Base-by-base conservation (phyloP, 2,113 vertebrate genomes). In the Nicator chloris region DNA sequence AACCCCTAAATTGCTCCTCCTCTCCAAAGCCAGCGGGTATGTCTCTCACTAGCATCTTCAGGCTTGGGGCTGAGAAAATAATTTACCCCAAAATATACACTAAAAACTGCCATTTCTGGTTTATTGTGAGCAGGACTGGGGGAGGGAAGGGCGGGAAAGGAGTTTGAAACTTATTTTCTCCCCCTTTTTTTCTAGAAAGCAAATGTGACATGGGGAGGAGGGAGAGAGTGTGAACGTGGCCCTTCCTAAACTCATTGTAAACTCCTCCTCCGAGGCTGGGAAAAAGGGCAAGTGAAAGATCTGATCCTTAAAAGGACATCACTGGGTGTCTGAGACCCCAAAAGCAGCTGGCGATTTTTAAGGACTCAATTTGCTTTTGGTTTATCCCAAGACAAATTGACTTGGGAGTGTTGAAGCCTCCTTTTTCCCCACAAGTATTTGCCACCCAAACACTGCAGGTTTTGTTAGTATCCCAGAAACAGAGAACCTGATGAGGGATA, bases 231-330 rank as follows among this genome's bases (percentile, higher is more conserved):
- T 92, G 65, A 66, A 50, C 1, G 0, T 75, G 47, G 51, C 35
- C 73, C 24, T 59, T 81, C 66, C 56, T 92, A 73, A 86, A 75
- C 27, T 79, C 8, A 0, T 30, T 86, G 59, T 64, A 86, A 88
- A 87, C 82, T 85, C 44, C 72, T 91, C 54, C 47, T 90, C 45
- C 11, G 4, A 88, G 77, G 49, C 86, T 86, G 80, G 78, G 87
- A 47, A 56, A 76, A 95, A 53, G 85, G 44, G 89, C 80, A 86
- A 17, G 61, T 37, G 20, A 77, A 97, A 97, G 90, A 73, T 85
- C 90, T 96, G 96, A 97, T 90, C 96, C 96, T 98, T 97, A 97
- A 98, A 97, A 97, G 96, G 97, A 96, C 97, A 95, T 97, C 81
- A 92, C 95, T 97, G 90, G 97, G 96, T 97, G 96, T 91, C 92